Percentiles rank a stretch among this genome's conserved stretches.
Evolutionary conservation across 1,140 invertebrate genomes (phyloP).

Genomic region (Drosophila lini): DNA sequence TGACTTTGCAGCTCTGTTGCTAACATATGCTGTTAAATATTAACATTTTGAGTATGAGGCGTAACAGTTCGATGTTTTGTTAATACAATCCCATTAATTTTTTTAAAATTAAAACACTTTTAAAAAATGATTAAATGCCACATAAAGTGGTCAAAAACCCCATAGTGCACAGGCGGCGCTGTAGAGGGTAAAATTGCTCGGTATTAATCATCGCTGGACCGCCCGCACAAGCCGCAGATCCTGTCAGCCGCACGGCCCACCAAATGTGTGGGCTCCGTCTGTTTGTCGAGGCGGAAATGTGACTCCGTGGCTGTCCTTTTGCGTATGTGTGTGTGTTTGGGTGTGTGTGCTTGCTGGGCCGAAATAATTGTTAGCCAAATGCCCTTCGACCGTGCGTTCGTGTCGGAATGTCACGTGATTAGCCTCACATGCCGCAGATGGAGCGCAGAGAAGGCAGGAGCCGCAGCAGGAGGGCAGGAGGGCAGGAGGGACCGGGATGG

Average conservation of each 20-base stretch:
- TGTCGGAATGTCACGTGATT: slow-evolving; percentile 67
- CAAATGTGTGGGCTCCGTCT: slow-evolving; percentile 55
- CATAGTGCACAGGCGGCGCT: slow-evolving; percentile 2
- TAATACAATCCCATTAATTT: too few relatives aligned
- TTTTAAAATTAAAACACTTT: too few relatives aligned
- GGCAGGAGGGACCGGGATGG: not conserved
- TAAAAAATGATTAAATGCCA: too few relatives aligned
- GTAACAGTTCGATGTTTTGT: too few relatives aligned
- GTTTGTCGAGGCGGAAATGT: slow-evolving; percentile 39
- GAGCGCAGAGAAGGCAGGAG: not conserved
- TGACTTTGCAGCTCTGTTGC: too few relatives aligned
- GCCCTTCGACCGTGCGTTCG: slow-evolving; percentile 54
- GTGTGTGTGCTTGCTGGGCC: slow-evolving; percentile 53
- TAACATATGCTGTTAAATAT: too few relatives aligned
- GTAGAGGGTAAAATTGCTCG: slow-evolving; percentile 54
- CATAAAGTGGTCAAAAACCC: too few relatives aligned
- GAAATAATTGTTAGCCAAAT: slow-evolving; percentile 74
- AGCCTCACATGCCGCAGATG: slow-evolving; percentile 33
- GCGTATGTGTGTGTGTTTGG: not conserved
- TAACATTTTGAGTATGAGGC: too few relatives aligned
- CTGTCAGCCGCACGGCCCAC: slow-evolving; percentile 53
- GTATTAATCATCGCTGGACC: slow-evolving; percentile 68
- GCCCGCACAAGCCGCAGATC: slow-evolving; percentile 57
- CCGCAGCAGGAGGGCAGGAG: not conserved
- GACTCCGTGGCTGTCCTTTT: not conserved